These are phyloP conservation scores for Pholis gunnellus DNA, from an alignment of 2,113 vertebrate genomes.

Conservation along the genomic window DNA sequence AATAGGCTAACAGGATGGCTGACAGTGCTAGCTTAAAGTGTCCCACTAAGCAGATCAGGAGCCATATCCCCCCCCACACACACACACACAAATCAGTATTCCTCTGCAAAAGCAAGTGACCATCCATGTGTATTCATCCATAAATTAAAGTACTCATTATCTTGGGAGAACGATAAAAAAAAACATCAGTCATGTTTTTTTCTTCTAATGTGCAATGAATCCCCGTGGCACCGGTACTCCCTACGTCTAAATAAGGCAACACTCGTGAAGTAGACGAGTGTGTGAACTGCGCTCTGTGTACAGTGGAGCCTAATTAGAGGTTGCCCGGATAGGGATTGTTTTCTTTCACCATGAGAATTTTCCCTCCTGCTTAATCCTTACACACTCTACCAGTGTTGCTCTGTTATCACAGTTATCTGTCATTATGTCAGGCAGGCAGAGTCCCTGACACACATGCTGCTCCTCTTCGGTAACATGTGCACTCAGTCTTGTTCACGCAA, in stretches of 20 bases:
- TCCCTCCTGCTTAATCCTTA: conserved; percentile 18
- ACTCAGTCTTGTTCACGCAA: conserved; percentile 44
- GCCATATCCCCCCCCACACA: conserved; percentile 30
- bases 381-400: conserved; percentile 15
- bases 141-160: not conserved
- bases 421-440: conserved; percentile 43
- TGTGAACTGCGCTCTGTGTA: conserved; percentile 14
- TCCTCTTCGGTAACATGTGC: conserved; percentile 51
- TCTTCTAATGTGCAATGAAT: not conserved
- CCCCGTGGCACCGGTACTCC: conserved; percentile 7
- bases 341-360: conserved; percentile 23
- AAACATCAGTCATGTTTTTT: not conserved
- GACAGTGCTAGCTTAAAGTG: conserved; percentile 43
- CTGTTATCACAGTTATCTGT: conserved; percentile 65
- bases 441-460: conserved; percentile 60
- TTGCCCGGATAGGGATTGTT: conserved; percentile 8
- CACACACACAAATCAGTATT: too few relatives aligned
- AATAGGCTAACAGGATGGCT: conserved; percentile 46
- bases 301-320: conserved; percentile 25
- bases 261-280: conserved; percentile 6
- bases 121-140: not conserved
- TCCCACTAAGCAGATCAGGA: conserved; percentile 48
- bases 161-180: not conserved
- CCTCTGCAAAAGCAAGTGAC: conserved; percentile 3
- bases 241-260: conserved; percentile 6